A percentile compares a stretch with the other conserved stretches of the same genome.
phyloP scores from a whole-genome alignment of 2,888 invertebrate genomes.

The Hirtodrosophila duncani region DNA sequence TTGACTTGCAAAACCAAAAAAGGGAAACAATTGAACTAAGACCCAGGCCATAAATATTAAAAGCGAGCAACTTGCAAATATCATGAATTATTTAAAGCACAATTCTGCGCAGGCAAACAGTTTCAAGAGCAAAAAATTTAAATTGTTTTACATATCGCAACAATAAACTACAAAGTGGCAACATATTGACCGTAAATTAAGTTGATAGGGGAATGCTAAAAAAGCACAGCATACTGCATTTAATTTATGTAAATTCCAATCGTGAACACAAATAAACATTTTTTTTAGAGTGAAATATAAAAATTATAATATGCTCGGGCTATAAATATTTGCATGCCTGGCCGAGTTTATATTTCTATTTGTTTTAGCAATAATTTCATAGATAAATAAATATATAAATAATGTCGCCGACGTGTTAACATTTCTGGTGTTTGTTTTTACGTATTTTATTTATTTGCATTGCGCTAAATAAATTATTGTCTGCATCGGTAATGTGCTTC shows the following conservation, averaged over 20 bases:
- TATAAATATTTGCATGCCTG: too few relatives aligned
- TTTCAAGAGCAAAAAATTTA: constrained; percentile 1
- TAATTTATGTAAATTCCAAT: constrained; percentile 62
- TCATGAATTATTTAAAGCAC: too few relatives aligned
- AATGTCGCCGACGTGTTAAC: constrained; percentile 39
- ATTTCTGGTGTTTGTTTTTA: constrained; percentile 11
- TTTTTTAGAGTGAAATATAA: too few relatives aligned
- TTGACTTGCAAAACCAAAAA: too few relatives aligned
- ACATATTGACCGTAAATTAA: constrained; percentile 60
- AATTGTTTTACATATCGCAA: constrained; percentile 24
- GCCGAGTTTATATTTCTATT: constrained; percentile 28
- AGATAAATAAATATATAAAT: constrained; percentile 58
- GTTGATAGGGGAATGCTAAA: constrained; percentile 2
- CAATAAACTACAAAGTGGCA: constrained; percentile 50
- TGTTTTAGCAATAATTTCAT: constrained; percentile 46
- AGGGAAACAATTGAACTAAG: too few relatives aligned
- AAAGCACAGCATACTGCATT: constrained; percentile 28
- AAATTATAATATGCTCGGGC: too few relatives aligned
- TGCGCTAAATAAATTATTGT: constrained; percentile 34
- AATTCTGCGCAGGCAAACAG: too few relatives aligned
- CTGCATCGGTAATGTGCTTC: too few relatives aligned
- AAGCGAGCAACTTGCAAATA: too few relatives aligned
- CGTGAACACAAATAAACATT: constrained; percentile 33
- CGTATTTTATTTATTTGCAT: constrained; percentile 9
- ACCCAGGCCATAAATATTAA: too few relatives aligned